phyloP scores from a whole-genome alignment of 2,113 vertebrate genomes.

The Anarhynchus alexandrinus region DNA sequence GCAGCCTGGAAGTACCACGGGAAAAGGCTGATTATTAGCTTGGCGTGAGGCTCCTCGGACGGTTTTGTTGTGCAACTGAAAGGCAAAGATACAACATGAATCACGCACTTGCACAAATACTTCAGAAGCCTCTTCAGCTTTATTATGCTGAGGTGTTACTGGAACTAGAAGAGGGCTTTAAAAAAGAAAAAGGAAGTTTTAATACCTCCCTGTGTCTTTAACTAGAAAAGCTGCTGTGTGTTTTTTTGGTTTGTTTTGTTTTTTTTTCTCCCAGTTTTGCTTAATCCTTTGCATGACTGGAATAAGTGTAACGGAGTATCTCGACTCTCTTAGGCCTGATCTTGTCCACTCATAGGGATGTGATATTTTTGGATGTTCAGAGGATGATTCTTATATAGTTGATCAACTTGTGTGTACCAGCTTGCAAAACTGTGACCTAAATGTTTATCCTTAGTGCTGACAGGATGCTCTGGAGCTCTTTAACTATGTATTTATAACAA shows the following conservation, averaged over 20 bases:
- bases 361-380: not conserved
- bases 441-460: conserved; percentile 7
- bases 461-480: not conserved
- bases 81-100: accelerated
- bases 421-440: not conserved
- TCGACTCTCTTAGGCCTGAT: not conserved
- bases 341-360: not conserved
- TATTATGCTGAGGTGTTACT: not conserved
- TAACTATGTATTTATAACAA: conserved; percentile 14
- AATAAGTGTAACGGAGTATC: not conserved
- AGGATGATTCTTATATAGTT: not conserved
- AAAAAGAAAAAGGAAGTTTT: not conserved
- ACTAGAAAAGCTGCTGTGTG: not conserved
- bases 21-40: accelerated
- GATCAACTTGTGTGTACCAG: not conserved
- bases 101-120: not conserved
- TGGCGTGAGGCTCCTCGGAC: not conserved
- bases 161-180: not conserved
- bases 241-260: not conserved
- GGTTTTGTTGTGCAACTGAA: not conserved
- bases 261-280: not conserved
- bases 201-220: not conserved
- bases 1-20: not conserved
- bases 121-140: not conserved
- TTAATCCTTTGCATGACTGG: not conserved